Percentiles rank a stretch among this genome's conserved stretches.
phyloP scores from a whole-genome alignment of 2,888 invertebrate species.

The Xiphydria camelus region DNA sequence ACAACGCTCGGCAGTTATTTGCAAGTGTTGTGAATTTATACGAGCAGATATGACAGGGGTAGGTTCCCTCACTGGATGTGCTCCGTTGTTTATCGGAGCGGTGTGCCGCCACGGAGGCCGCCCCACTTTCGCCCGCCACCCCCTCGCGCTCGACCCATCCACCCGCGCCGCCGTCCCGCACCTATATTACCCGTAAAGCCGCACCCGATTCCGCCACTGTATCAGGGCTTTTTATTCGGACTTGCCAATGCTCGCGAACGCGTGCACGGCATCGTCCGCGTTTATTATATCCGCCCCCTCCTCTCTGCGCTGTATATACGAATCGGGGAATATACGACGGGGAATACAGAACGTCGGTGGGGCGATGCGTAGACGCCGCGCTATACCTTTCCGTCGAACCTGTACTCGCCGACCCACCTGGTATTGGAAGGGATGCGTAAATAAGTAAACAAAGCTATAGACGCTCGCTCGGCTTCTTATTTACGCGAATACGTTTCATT shows the following conservation, averaged over 20 bases:
- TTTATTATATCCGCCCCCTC: too few species aligned
- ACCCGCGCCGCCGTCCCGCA: slow-evolving; percentile 10
- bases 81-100: slow-evolving; percentile 42
- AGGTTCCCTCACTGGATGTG: slow-evolving; percentile 34
- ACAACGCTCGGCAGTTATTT: slow-evolving; percentile 43
- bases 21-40: slow-evolving; percentile 49
- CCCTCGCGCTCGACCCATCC: slow-evolving; percentile 15
- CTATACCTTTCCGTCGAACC: too few species aligned
- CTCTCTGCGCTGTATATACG: too few species aligned
- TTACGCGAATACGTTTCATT: too few species aligned
- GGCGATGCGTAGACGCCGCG: too few species aligned
- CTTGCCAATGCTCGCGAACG: slow-evolving; percentile 7
- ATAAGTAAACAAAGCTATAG: too few species aligned
- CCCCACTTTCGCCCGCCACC: slow-evolving; percentile 29
- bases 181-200: slow-evolving; percentile 30
- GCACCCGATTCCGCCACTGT: slow-evolving; percentile 22
- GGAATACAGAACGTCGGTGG: too few species aligned
- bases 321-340: too few species aligned
- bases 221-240: slow-evolving; percentile 16
- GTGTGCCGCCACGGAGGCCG: slow-evolving; percentile 33
- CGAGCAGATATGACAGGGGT: slow-evolving; percentile 33
- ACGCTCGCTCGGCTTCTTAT: too few species aligned
- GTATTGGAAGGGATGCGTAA: too few species aligned
- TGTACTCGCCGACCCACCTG: too few species aligned
- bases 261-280: too few species aligned